phyloP scores from a whole-genome alignment of 2,113 vertebrate genomes.

The Elaphurus davidianus region DNA sequence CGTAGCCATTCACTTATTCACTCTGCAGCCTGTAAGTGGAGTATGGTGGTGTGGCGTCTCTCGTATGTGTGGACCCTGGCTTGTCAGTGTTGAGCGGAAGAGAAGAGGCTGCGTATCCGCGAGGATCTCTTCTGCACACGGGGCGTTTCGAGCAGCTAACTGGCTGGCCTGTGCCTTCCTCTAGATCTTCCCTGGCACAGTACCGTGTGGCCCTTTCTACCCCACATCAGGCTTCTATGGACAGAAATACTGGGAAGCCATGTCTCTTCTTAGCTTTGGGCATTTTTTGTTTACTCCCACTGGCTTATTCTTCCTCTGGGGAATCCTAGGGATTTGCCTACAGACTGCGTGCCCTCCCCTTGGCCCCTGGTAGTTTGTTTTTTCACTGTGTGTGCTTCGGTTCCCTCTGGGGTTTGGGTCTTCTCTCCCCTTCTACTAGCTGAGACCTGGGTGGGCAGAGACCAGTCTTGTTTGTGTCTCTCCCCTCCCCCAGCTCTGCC shows the following conservation, averaged over 20 bases:
- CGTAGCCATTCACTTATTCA: not conserved
- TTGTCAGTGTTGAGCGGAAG: not conserved
- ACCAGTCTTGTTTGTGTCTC: not conserved
- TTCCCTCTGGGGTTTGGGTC: not conserved
- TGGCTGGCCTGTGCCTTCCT: not conserved
- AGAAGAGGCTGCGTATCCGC: not conserved
- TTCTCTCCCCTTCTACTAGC: not conserved
- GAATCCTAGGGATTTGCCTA: not conserved
- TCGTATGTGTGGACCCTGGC: not conserved
- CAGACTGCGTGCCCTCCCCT: fast-evolving
- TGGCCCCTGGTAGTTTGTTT: not conserved
- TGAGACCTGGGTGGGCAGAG: not conserved
- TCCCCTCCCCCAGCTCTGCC: not conserved
- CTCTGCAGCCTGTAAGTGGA: not conserved
- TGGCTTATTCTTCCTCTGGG: not conserved
- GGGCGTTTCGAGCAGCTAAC: not conserved
- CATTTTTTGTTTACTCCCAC: not conserved
- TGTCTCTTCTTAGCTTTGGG: not conserved
- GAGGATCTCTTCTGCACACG: not conserved
- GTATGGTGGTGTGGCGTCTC: not conserved
- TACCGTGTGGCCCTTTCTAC: not conserved
- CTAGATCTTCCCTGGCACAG: not conserved
- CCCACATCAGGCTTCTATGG: fast-evolving
- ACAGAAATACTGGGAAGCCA: no score
- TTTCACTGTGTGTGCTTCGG: not conserved